A percentile compares a stretch with the other conserved stretches of the same genome.
Conservation (phyloP, 2,113 vertebrate genomes). For the Glaucomys volans region DNA sequence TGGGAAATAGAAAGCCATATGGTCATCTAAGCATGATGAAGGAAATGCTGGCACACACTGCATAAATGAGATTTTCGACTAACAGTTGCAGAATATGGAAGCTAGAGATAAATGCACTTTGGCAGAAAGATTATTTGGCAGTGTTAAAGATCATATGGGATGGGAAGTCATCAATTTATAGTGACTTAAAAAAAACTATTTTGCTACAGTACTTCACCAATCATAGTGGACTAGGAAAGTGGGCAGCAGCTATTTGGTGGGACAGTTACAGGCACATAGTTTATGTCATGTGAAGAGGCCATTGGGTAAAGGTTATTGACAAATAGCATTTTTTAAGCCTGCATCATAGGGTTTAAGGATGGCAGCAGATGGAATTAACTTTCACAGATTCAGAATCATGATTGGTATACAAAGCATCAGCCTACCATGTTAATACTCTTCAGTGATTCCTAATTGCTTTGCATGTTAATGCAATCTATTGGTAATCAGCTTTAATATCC, state of each 20-base stretch:
- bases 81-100: not conserved
- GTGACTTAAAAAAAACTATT: not conserved
- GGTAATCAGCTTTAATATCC: slow-evolving; percentile 63
- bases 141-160: not conserved
- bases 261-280: not conserved
- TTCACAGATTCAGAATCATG: slow-evolving; percentile 44
- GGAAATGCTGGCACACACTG: not conserved
- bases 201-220: not conserved
- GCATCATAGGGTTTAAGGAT: not conserved
- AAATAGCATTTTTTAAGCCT: not conserved
- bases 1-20: not conserved
- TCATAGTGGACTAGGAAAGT: not conserved
- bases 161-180: not conserved
- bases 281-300: not conserved
- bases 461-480: slow-evolving; percentile 65
- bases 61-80: not conserved
- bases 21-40: not conserved
- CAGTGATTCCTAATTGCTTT: slow-evolving; percentile 60
- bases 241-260: not conserved
- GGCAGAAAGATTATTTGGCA: not conserved
- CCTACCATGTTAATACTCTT: slow-evolving; percentile 7
- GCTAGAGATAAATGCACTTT: not conserved
- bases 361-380: not conserved
- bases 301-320: not conserved
- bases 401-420: not conserved